Conservation (phyloP, 1,140 invertebrate genomes). For the Matsumurasca onukii region DNA sequence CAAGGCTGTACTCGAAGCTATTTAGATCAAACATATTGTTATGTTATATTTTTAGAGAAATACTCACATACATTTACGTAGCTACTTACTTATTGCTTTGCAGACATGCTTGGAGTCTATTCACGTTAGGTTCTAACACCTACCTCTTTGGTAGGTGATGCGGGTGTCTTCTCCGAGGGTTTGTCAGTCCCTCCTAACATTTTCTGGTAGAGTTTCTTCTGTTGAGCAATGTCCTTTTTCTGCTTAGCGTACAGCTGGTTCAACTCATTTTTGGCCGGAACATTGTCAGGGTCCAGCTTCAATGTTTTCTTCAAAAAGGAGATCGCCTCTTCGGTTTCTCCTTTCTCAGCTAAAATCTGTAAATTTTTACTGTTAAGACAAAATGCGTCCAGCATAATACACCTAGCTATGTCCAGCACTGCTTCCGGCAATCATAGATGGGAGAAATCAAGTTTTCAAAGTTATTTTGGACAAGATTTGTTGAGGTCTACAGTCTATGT, state of each 20-base stretch:
- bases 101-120: no score
- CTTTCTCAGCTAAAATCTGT: slow-evolving; percentile 62
- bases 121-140: no score
- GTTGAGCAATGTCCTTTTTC: slow-evolving; percentile 55
- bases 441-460: no score
- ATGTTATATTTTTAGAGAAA: no score
- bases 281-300: slow-evolving; percentile 58
- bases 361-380: no score
- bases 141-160: not conserved
- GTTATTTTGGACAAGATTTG: no score
- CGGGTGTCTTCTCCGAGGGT: slow-evolving; percentile 36
- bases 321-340: slow-evolving; percentile 61
- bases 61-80: no score
- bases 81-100: no score
- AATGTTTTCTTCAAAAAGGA: slow-evolving; percentile 57
- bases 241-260: slow-evolving; percentile 57
- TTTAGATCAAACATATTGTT: no score
- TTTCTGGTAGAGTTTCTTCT: slow-evolving; percentile 64
- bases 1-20: no score
- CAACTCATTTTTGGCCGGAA: slow-evolving; percentile 59
- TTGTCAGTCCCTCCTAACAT: slow-evolving; percentile 59
- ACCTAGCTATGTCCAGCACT: not conserved
- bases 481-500: no score
- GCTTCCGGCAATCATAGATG: slow-evolving; percentile 25
- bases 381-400: not conserved